Evolutionary conservation across 1,140 invertebrate genomes (phyloP).

Genomic region (Cydia pomonella): DNA sequence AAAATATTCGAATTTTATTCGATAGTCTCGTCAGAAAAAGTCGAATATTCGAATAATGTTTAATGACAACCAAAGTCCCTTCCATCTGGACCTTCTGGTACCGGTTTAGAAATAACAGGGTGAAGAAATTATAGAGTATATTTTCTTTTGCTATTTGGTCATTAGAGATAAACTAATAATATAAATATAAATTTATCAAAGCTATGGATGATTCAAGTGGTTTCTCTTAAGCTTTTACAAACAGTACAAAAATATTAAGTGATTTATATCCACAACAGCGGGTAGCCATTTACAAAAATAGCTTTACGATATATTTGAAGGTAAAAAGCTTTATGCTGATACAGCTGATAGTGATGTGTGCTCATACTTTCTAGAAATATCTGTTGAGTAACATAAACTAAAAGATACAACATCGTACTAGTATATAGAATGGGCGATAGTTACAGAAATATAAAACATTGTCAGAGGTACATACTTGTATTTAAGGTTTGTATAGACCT

Average conservation of each 20-base stretch:
- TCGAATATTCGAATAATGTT: too few relatives aligned
- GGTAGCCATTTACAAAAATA: constrained; percentile 61
- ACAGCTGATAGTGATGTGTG: background rate
- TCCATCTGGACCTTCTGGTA: too few relatives aligned
- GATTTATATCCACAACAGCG: constrained; percentile 63
- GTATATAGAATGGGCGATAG: too few relatives aligned
- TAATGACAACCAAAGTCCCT: too few relatives aligned
- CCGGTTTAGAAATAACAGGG: too few relatives aligned
- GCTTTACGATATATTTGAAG: constrained; percentile 62
- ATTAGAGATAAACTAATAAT: background rate
- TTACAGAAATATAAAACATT: too few relatives aligned
- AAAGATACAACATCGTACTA: background rate
- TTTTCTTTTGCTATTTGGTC: too few relatives aligned
- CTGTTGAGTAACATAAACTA: background rate
- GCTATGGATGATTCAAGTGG: background rate
- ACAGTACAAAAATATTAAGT: constrained; percentile 65
- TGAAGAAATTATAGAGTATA: too few relatives aligned
- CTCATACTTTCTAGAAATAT: background rate
- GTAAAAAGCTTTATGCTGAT: constrained; percentile 42
- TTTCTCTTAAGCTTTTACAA: constrained; percentile 43
- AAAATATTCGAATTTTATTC: too few relatives aligned
- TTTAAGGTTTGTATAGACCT: too few relatives aligned
- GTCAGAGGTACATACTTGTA: too few relatives aligned
- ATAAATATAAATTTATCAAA: background rate
- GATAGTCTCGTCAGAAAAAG: too few relatives aligned